Evolutionary conservation across 2,797 vertebrate genomes (phyloP), one percentile per base, ranked within the genome.

Genomic region (Hippopotamyrus pictus): DNA sequence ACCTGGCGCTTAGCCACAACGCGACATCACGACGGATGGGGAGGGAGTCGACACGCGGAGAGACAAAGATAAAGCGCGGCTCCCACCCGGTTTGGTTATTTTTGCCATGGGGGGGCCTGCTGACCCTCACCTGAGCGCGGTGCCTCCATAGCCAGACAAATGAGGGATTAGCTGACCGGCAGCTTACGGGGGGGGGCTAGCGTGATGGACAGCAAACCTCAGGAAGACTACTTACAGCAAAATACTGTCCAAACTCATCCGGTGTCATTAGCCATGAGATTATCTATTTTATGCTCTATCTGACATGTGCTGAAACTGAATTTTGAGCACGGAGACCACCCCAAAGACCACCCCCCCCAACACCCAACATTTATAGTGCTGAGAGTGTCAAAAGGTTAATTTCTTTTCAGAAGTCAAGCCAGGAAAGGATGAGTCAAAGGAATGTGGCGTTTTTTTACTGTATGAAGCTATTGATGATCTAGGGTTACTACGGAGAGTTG

Each of bases 21-120:
- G 69, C 91, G 84, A 91, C 88, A 91, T 91, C 88, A 90, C 86
- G 14, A 76, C 89, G 88, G 89, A 89, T 19, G 3, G 86, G 87
- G 76, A 89, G 88, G 46, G 11, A 59, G 41, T 85, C 88, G 82
- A 89, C 89, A 88, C 88, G 54, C 84, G 89, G 88, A 89, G 76
- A 84, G 86, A 46, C 91, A 91, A 37, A 91, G 90, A 92, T 92
- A 92, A 92, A 88, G 22, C 90, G 51, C 17, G 69, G 90, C 90
- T 85, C 89, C 85, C 65, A 79, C 90, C 86, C 90, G 65, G 82
- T 76, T 73, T 88, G 89, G 53, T 89, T 88, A 85, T 90, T 91
- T 91, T 92, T 90, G 89, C 83, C 88, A 88, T 53, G 88, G 33
- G 53, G 29, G 22, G 83, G 48, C 53, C 25, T 14, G 14, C 11